Evolutionary conservation across 2,113 vertebrate genomes (phyloP), one percentile per base, ranked within the genome.

Genomic region (Saccopteryx bilineata): DNA sequence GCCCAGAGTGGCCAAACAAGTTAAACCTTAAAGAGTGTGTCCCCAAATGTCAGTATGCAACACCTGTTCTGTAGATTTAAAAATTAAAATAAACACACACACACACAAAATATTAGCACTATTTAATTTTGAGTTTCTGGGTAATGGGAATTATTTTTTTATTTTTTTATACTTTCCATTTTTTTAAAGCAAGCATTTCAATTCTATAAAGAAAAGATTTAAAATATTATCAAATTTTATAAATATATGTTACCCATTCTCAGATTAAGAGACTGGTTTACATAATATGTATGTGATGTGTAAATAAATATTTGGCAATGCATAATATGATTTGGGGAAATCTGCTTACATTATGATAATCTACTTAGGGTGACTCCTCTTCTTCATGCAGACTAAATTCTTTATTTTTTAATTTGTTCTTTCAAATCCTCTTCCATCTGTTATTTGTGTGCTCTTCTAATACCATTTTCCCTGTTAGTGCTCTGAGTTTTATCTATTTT

Each of bases 351-450:
- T 39, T 50, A 33, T 5, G 78, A 69, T 96, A 97, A 97, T 97
- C 96, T 79, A 48, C 93, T 97, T 96, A 97, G 81, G 72, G 13
- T 69, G 19, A 46, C 71, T 33, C 46, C 24, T 85, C 87, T 72
- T 82, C 94, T 93, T 84, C 83, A 96, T 0, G 72, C 93, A 95
- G 46, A 69, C 54, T 94, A 78, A 93, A 46, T 63, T 79, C 68
- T 79, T 83, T 65, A 95, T 95, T 87, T 63, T 87, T 87, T 80
- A 80, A 95, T 86, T 87, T 96, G 81, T 95, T 79, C 52, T 90
- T 84, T 82, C 75, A 93, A 90, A 82, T 78, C 85, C 58, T 90
- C 31, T 74, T 60, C 96, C 93, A 95, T 94, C 94, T 97, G 96
- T 95, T 86, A 69, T 85, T 87, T 75, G 39, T 93, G 76, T 95